These are phyloP conservation scores for Carduelis carduelis DNA, from an alignment of 2,797 vertebrate genomes.

Conservation along the genomic window DNA sequence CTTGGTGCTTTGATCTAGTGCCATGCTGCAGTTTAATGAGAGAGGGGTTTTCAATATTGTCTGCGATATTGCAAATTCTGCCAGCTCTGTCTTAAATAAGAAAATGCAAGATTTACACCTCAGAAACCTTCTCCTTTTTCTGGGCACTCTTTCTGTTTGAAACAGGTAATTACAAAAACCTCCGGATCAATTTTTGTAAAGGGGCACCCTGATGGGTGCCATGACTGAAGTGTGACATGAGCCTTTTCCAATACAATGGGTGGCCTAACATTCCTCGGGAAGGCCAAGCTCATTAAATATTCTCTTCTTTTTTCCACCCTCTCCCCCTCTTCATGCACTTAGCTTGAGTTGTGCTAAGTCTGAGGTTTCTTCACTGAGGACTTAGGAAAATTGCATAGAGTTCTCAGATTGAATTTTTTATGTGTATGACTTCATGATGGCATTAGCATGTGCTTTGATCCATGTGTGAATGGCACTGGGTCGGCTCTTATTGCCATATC, in stretches of 20 bases:
- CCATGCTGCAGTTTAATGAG: constrained; percentile 80
- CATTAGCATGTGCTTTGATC: constrained; percentile 85
- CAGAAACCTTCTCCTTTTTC: constrained; percentile 72
- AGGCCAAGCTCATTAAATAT: constrained; percentile 82
- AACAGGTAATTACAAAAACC: constrained; percentile 81
- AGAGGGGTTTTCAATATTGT: constrained; percentile 77
- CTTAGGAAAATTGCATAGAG: constrained; percentile 81
- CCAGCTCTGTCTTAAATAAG: constrained; percentile 77
- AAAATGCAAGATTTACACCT: constrained; percentile 70
- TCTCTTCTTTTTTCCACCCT: constrained; percentile 70
- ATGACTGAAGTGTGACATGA: constrained; percentile 82
- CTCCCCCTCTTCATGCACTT: constrained; percentile 74
- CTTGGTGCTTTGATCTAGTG: constrained; percentile 92
- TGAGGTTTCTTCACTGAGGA: constrained; percentile 79
- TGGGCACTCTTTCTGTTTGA: constrained; percentile 56
- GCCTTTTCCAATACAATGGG: constrained; percentile 84
- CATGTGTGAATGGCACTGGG: constrained; percentile 84
- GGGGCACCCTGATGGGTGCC: constrained; percentile 80
- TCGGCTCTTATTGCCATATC: constrained; percentile 92
- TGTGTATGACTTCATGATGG: constrained; percentile 85
- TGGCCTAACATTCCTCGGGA: constrained; percentile 80
- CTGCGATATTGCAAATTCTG: constrained; percentile 79
- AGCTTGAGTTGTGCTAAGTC: constrained; percentile 76
- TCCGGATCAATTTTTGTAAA: constrained; percentile 80
- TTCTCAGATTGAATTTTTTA: constrained; percentile 85